These are phyloP conservation scores for Schizotus pectinicornis DNA, from an alignment of 2,888 invertebrate species.

Conservation along the genomic window DNA sequence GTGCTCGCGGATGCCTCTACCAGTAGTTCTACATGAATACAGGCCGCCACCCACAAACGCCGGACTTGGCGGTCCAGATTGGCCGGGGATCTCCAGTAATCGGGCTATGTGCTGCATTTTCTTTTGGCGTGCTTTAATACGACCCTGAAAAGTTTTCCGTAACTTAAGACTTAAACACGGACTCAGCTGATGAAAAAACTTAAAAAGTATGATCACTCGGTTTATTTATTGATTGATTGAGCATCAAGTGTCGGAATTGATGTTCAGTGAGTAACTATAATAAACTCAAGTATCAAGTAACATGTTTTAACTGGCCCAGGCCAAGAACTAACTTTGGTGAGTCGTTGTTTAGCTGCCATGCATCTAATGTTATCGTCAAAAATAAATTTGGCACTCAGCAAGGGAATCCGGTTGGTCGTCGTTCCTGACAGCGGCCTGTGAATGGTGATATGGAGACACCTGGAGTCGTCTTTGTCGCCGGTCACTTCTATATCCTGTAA, in stretches of 20 bases:
- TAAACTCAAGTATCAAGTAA: no score
- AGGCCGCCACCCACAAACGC: slow-evolving; percentile 57
- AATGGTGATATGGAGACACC: slow-evolving; percentile 92
- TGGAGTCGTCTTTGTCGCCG: slow-evolving; percentile 95
- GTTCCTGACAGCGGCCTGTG: slow-evolving; percentile 75
- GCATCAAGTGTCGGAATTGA: no score
- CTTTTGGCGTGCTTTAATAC: slow-evolving; percentile 92
- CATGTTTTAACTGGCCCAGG: no score
- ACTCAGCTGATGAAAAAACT: no score
- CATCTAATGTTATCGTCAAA: slow-evolving; percentile 99
- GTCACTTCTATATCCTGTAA: slow-evolving; percentile 94
- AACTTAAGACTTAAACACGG: no score
- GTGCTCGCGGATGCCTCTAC: slow-evolving; percentile 49
- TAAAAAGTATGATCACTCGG: no score
- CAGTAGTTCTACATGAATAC: slow-evolving; percentile 39
- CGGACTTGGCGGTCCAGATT: slow-evolving; percentile 59
- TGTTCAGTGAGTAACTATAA: no score
- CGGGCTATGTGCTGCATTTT: slow-evolving; percentile 96
- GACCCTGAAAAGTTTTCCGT: slow-evolving; percentile 64
- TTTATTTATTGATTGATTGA: no score
- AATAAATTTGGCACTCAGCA: slow-evolving; percentile 90
- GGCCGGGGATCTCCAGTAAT: slow-evolving; percentile 82
- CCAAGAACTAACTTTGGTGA: slow-evolving; percentile 70
- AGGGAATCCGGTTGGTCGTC: slow-evolving; percentile 75
- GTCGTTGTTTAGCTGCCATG: slow-evolving; percentile 95